phyloP scores from a whole-genome alignment of 2,797 vertebrate genomes.

The Acanthurus tractus region DNA sequence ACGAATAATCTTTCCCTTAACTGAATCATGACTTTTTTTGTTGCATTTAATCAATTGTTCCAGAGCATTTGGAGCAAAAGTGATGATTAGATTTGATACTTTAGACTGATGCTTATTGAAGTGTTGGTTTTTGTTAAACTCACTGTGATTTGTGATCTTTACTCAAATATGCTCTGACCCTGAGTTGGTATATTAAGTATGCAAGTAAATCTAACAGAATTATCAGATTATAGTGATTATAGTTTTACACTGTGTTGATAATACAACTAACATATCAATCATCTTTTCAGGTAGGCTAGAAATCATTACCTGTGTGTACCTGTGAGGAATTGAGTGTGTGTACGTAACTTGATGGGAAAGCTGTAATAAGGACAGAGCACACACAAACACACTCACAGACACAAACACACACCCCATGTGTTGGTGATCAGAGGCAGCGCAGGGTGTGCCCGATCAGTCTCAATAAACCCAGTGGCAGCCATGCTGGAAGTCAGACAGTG shows the following conservation, averaged over 20 bases:
- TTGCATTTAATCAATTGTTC: too few species aligned
- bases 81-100: too few species aligned
- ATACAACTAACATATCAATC: background rate
- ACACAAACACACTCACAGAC: background rate
- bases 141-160: too few species aligned
- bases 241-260: background rate
- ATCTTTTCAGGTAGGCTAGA: background rate
- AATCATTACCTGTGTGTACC: background rate
- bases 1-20: background rate
- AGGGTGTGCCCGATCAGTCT: conserved; percentile 47
- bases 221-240: background rate
- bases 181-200: background rate
- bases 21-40: background rate
- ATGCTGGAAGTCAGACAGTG: conserved; percentile 57
- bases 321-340: background rate
- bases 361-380: conserved; percentile 17
- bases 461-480: conserved; percentile 43
- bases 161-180: background rate
- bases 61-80: too few species aligned
- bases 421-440: conserved; percentile 46
- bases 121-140: too few species aligned
- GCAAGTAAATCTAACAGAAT: background rate
- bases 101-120: too few species aligned
- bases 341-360: background rate
- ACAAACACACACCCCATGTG: conserved; percentile 31